These are phyloP conservation scores for Cosmia pyralina DNA, from an alignment of 2,888 invertebrate species.

Conservation along the genomic window DNA sequence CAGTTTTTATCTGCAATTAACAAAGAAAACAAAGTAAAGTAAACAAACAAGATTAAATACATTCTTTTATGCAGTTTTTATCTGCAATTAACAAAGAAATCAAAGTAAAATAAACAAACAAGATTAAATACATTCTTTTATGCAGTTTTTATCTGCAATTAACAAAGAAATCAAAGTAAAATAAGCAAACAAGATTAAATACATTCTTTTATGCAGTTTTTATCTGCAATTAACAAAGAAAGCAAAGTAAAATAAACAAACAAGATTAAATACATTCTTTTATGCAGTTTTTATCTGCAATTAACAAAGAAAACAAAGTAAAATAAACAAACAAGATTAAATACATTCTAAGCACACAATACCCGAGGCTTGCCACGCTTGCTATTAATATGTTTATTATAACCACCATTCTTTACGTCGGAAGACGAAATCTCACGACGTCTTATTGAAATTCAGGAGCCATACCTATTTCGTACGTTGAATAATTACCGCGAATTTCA, in stretches of 20 bases:
- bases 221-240: no score
- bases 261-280: constrained; percentile 22
- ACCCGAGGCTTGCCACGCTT: constrained; percentile 9
- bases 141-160: no score
- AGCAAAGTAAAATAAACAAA: constrained; percentile 24
- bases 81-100: constrained; percentile 11
- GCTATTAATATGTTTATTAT: constrained; percentile 55
- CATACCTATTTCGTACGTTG: constrained; percentile 62
- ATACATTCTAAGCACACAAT: constrained; percentile 38
- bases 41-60: constrained; percentile 23
- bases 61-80: no score
- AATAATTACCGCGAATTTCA: constrained; percentile 52
- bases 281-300: no score
- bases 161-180: constrained; percentile 9
- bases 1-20: no score
- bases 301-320: constrained; percentile 9
- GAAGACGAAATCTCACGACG: constrained; percentile 51
- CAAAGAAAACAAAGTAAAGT: constrained; percentile 8
- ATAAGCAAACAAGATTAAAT: constrained; percentile 16
- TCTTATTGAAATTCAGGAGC: constrained; percentile 67
- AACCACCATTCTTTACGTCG: constrained; percentile 40
- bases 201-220: no score
- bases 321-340: constrained; percentile 16
- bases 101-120: constrained; percentile 19
- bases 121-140: constrained; percentile 22